A percentile compares a stretch with the other conserved stretches of the same genome.
These are phyloP conservation scores for Hystrix cristata DNA, from an alignment of 2,113 vertebrate species.

Conservation along the genomic window DNA sequence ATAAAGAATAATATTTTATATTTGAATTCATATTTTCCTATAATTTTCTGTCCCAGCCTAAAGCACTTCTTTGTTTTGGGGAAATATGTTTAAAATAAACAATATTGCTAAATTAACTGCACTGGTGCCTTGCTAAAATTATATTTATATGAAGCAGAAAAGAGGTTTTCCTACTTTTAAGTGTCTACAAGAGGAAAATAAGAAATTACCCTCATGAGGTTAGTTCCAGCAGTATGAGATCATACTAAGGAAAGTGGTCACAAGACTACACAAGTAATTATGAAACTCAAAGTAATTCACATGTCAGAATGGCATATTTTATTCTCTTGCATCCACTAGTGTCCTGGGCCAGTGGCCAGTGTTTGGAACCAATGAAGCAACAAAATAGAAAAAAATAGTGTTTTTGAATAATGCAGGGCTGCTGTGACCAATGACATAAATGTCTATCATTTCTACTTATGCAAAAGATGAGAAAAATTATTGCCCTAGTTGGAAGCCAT, in stretches of 20 bases:
- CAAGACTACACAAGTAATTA: not conserved
- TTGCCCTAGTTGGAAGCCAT: not conserved
- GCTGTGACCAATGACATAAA: not conserved
- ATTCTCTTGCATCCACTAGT: not conserved
- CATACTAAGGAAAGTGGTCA: not conserved
- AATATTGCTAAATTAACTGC: not conserved
- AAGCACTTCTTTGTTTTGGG: not conserved
- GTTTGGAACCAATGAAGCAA: not conserved
- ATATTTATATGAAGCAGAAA: not conserved
- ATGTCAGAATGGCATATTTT: not conserved
- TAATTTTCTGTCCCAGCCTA: not conserved
- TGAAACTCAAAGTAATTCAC: conserved; percentile 24
- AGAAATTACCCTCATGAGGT: conserved; percentile 8
- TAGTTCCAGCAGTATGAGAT: conserved; percentile 51
- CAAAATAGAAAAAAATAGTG: not conserved
- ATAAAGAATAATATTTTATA: not conserved
- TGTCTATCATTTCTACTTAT: not conserved
- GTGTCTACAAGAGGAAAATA: conserved; percentile 7
- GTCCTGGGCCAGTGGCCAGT: not conserved
- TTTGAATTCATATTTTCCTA: not conserved
- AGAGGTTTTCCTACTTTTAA: conserved; percentile 45
- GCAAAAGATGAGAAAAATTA: not conserved
- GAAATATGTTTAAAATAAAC: not conserved
- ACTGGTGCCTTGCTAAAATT: not conserved
- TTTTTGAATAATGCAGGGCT: not conserved